Conservation (phyloP, 2,888 invertebrate genomes). For the Clostera curtula region DNA sequence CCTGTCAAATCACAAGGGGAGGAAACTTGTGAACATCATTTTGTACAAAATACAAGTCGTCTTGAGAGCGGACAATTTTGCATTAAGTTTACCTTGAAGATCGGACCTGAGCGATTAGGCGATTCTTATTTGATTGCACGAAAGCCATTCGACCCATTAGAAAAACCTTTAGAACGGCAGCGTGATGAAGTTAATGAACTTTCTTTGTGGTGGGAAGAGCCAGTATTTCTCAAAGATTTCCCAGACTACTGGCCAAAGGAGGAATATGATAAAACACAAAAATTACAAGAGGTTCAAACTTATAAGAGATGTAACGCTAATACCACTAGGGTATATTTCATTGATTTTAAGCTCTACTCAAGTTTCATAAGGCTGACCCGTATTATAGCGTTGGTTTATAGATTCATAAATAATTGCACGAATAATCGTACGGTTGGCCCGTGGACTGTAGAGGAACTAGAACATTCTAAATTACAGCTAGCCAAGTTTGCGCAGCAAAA, state of each 20-base stretch:
- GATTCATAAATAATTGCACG: slow-evolving; percentile 1
- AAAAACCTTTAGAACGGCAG: slow-evolving; percentile 15
- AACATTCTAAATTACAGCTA: neutral
- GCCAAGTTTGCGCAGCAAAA: neutral
- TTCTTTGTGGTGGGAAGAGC: slow-evolving; percentile 5
- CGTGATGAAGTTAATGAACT: slow-evolving; percentile 4
- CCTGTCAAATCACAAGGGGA: neutral
- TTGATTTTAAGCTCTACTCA: slow-evolving; percentile 1
- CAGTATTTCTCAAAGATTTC: neutral
- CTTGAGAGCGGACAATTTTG: slow-evolving; percentile 18
- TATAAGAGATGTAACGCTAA: neutral
- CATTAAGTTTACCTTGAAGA: slow-evolving; percentile 12
- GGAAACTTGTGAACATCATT: slow-evolving; percentile 6
- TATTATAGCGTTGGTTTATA: neutral
- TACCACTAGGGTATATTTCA: neutral
- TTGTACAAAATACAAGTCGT: slow-evolving; percentile 12
- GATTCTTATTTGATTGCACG: slow-evolving; percentile 13
- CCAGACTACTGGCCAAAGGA: neutral
- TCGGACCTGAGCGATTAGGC: neutral
- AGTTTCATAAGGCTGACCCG: neutral
- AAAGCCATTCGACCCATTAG: slow-evolving; percentile 16
- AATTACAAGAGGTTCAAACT: slow-evolving; percentile 1
- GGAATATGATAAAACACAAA: neutral
- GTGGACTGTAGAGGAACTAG: slow-evolving; percentile 1
- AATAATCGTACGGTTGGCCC: neutral